Evolutionary conservation across 2,113 vertebrate genomes (phyloP).

Genomic region (Pica pica): DNA sequence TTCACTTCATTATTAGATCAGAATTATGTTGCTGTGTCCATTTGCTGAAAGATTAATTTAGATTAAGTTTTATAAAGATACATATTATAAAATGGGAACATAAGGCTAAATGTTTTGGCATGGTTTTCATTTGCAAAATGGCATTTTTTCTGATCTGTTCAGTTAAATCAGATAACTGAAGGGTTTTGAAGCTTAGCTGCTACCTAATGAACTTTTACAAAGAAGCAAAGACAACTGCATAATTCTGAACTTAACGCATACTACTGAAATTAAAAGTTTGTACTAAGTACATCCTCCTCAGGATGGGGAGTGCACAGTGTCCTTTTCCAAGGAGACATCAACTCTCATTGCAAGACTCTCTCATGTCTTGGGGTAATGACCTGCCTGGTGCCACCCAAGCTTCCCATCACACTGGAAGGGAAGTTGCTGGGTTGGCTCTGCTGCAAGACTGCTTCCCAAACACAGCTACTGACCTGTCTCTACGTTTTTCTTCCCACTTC

Average conservation of each 20-base stretch:
- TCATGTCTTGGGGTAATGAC: neutral
- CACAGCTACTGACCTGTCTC: neutral
- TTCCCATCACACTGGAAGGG: neutral
- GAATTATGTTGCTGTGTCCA: neutral
- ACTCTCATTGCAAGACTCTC: accelerated
- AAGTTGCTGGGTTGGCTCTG: neutral
- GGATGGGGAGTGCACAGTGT: neutral
- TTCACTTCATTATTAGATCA: neutral
- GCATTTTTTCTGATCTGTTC: neutral
- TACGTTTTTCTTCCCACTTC: neutral
- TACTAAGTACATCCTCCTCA: neutral
- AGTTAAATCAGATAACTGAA: accelerated
- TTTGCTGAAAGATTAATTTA: neutral
- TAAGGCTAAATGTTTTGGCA: neutral
- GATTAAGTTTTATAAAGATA: neutral
- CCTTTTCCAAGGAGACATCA: neutral
- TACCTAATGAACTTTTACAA: neutral
- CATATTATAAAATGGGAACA: neutral
- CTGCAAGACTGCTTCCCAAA: neutral
- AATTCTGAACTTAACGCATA: neutral
- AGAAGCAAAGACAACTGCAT: neutral
- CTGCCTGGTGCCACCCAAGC: neutral
- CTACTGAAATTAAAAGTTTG: neutral
- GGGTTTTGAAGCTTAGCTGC: neutral
- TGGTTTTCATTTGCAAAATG: neutral